Percentiles rank a stretch among this genome's conserved stretches.
phyloP scores from a whole-genome alignment of 1,140 invertebrate species.

The Leptinotarsa lineolata region DNA sequence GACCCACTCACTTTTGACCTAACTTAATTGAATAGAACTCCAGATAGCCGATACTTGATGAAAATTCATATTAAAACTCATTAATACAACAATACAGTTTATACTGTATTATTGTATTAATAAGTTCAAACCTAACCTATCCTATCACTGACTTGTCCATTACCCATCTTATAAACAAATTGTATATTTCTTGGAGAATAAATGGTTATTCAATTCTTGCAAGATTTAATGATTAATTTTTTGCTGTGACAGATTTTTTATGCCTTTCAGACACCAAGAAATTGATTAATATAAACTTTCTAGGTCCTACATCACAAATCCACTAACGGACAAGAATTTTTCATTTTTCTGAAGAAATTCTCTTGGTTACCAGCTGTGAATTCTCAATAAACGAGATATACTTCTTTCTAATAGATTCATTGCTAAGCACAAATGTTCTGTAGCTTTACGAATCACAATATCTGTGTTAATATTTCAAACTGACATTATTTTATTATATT shows the following conservation, averaged over 20 bases:
- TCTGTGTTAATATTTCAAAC: conserved; percentile 25
- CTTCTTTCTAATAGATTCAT: conserved; percentile 32
- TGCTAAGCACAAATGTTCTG: conserved; percentile 36
- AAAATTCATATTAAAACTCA: too few relatives aligned
- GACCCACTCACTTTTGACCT: too few relatives aligned
- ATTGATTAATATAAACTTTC: conserved; percentile 40
- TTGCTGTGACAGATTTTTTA: conserved; percentile 13
- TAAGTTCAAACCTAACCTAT: too few relatives aligned
- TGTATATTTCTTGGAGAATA: too few relatives aligned
- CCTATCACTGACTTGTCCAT: too few relatives aligned
- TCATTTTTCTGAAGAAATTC: conserved; percentile 59
- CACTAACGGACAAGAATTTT: conserved; percentile 65
- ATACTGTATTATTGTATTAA: too few relatives aligned
- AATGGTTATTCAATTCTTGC: too few relatives aligned
- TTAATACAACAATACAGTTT: too few relatives aligned
- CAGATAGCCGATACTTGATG: too few relatives aligned
- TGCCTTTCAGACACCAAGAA: not conserved
- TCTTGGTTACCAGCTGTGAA: conserved; percentile 30
- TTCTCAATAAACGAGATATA: conserved; percentile 30
- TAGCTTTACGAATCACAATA: conserved; percentile 28
- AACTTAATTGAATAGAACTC: too few relatives aligned
- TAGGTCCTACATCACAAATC: conserved; percentile 65
- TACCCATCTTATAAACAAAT: too few relatives aligned
- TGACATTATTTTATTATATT: conserved; percentile 30
- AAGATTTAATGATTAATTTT: too few relatives aligned